A percentile compares a stretch with the other conserved stretches of the same genome.
Conservation (phyloP, 2,797 vertebrate species). For the Schizopygopsis malacanthus region DNA sequence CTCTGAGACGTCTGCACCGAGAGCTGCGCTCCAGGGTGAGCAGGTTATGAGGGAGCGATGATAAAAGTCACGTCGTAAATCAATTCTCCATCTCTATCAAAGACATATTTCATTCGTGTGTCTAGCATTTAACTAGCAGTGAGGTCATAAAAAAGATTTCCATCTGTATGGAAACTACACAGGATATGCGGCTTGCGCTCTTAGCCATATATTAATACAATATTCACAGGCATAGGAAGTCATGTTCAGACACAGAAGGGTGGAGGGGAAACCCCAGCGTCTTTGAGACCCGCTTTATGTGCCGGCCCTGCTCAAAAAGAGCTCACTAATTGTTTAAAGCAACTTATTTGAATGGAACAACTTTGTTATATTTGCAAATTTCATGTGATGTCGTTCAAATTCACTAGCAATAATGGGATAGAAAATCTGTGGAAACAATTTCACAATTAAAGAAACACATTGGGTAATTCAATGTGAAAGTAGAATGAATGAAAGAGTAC, state of each 20-base stretch:
- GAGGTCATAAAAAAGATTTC: constrained; percentile 69
- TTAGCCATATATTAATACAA: constrained; percentile 75
- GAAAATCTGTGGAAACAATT: background rate
- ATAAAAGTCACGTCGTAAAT: constrained; percentile 81
- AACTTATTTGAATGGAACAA: background rate
- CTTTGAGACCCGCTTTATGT: constrained; percentile 34
- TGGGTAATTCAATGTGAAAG: no score
- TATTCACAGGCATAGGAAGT: constrained; percentile 76
- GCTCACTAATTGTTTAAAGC: constrained; percentile 9
- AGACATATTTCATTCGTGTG: constrained; percentile 76
- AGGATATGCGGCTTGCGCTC: constrained; percentile 74
- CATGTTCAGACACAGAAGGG: constrained; percentile 78
- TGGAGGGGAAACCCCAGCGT: constrained; percentile 74
- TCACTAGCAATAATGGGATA: background rate
- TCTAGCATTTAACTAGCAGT: constrained; percentile 77
- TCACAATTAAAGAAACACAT: background rate
- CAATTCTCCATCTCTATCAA: constrained; percentile 79
- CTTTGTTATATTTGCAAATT: background rate
- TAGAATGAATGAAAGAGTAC: no score
- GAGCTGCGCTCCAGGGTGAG: constrained; percentile 69
- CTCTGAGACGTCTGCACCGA: constrained; percentile 62
- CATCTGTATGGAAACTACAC: constrained; percentile 75
- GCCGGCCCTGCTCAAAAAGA: background rate
- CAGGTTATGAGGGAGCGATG: constrained; percentile 70
- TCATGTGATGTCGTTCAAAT: background rate